These are phyloP conservation scores for Drosophila kokeensis DNA, from an alignment of 2,888 invertebrate genomes.

Conservation along the genomic window DNA sequence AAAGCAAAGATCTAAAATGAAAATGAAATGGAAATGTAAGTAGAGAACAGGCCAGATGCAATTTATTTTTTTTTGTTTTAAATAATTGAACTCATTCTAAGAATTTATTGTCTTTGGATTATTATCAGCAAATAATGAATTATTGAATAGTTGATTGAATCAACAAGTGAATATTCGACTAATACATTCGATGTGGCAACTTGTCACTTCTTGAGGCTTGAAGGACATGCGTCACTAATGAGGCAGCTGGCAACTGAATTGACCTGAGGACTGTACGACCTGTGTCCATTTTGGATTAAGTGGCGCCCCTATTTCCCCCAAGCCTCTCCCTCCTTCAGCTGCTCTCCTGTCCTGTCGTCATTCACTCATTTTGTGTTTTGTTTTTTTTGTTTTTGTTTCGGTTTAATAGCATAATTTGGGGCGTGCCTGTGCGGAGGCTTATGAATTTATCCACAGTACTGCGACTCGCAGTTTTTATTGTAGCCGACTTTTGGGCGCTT, in stretches of 20 bases:
- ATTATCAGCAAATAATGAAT: neutral
- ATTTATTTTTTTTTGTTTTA: neutral
- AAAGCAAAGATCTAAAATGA: neutral
- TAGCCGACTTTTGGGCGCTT: slow-evolving; percentile 63
- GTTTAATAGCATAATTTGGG: slow-evolving; percentile 72
- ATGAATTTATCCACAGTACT: slow-evolving; percentile 50
- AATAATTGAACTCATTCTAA: neutral
- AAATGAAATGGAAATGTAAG: neutral
- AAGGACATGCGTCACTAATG: slow-evolving; percentile 18
- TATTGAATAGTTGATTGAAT: neutral
- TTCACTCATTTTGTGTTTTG: slow-evolving; percentile 35
- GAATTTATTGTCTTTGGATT: neutral
- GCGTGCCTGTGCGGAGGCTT: slow-evolving; percentile 25
- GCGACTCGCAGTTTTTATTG: slow-evolving; percentile 59
- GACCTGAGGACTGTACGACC: neutral
- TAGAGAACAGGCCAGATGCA: neutral
- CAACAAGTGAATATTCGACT: neutral
- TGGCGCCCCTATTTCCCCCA: neutral
- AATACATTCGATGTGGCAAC: neutral
- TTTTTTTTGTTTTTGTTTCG: slow-evolving; percentile 14
- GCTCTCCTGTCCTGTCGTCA: neutral
- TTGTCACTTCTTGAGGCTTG: neutral
- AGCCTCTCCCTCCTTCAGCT: neutral
- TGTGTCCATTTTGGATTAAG: slow-evolving; percentile 36
- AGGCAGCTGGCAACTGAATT: slow-evolving; percentile 6